Percentiles rank a stretch among this genome's conserved stretches.
Conservation (phyloP, 2,797 vertebrate species). For the Bucorvus abyssinicus region DNA sequence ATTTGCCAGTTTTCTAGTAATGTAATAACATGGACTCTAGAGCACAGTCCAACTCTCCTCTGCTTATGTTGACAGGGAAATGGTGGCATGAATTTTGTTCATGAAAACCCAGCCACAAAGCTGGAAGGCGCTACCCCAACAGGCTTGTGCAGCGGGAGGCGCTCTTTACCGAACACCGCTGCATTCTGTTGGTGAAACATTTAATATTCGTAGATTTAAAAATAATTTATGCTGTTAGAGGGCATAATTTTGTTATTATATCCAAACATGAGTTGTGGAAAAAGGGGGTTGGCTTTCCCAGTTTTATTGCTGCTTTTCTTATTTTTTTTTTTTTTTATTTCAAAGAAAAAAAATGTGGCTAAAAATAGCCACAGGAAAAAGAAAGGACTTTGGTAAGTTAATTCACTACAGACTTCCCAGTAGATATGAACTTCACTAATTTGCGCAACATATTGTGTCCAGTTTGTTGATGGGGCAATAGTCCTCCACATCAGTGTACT, state of each 20-base stretch:
- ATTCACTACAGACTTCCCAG: not conserved
- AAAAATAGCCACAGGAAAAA: not conserved
- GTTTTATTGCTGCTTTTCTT: not conserved
- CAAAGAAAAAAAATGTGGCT: not conserved
- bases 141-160: not conserved
- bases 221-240: not conserved
- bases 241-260: not conserved
- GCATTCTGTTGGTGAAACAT: not conserved
- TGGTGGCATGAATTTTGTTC: not conserved
- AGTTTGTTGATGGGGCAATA: not conserved
- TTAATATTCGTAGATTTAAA: constrained; percentile 13
- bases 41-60: not conserved
- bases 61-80: not conserved
- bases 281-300: not conserved
- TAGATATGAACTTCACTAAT: not conserved
- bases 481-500: not conserved
- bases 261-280: not conserved
- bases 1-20: not conserved
- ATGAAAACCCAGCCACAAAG: not conserved
- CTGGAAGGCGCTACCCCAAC: not conserved
- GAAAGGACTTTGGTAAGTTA: not conserved
- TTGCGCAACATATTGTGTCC: not conserved
- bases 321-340: not conserved
- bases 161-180: not conserved
- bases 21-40: not conserved